Evolutionary conservation across 37 sponge, comb jelly and placozoan species (phyloP).

Genomic region (Cladorhizidae sp.): DNA sequence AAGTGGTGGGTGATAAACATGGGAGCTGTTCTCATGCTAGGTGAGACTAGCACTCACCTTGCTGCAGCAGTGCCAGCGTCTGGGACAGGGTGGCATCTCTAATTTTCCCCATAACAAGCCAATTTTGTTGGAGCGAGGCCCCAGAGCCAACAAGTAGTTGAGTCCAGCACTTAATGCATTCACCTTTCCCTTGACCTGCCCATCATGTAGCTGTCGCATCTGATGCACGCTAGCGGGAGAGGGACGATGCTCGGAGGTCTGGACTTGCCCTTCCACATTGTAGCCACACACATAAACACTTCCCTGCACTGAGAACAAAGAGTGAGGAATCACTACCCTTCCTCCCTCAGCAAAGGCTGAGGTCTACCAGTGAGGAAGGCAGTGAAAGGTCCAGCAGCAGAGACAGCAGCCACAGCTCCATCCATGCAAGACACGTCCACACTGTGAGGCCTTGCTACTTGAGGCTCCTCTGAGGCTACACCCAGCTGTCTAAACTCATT

Average conservation of each 20-base stretch:
- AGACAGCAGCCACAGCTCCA: conserved; percentile 31
- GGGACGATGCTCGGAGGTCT: neutral
- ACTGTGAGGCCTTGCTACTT: neutral
- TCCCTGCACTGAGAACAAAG: conserved; percentile 7
- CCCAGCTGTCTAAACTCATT: conserved; percentile 67
- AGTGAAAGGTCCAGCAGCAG: conserved; percentile 59
- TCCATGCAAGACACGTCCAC: neutral
- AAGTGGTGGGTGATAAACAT: too few relatives aligned
- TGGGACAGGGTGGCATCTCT: neutral
- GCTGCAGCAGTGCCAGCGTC: neutral
- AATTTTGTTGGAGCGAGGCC: neutral
- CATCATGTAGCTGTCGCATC: conserved; percentile 5
- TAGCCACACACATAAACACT: conserved; percentile 30
- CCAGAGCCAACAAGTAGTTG: conserved; percentile 27
- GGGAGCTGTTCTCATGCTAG: too few relatives aligned
- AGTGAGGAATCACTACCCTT: neutral
- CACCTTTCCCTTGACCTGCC: neutral
- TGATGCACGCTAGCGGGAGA: neutral
- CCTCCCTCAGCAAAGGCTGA: neutral
- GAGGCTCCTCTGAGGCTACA: neutral
- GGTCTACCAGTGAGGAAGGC: conserved; percentile 32
- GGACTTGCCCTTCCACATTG: neutral
- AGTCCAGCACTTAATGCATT: conserved; percentile 12
- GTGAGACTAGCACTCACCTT: neutral
- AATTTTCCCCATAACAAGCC: neutral